phyloP scores from a whole-genome alignment of 2,797 vertebrate species.

The Peromyscus eremicus region DNA sequence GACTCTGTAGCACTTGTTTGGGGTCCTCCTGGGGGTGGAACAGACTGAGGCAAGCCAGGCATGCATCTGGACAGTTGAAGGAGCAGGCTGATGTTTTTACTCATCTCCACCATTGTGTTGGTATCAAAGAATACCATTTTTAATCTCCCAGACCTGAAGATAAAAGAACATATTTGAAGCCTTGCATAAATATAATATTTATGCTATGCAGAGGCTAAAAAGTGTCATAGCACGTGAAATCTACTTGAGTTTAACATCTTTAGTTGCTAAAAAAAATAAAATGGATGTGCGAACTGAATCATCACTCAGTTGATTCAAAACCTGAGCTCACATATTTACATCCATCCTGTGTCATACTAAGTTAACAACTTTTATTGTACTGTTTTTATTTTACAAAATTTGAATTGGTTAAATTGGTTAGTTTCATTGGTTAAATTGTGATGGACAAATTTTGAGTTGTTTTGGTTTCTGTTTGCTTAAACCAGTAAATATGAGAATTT shows the following conservation, averaged over 20 bases:
- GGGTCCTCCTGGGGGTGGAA: background rate
- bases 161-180: conserved; percentile 57
- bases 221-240: background rate
- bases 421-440: background rate
- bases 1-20: background rate
- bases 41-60: background rate
- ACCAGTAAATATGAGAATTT: background rate
- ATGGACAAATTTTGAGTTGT: conserved; percentile 13
- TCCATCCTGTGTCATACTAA: background rate
- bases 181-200: conserved; percentile 61
- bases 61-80: background rate
- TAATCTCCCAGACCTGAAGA: conserved; percentile 47
- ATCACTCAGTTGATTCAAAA: background rate
- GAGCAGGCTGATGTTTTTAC: background rate
- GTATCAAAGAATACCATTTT: conserved; percentile 21
- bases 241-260: conserved; percentile 21
- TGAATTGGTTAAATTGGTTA: conserved; percentile 39
- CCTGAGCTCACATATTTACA: background rate
- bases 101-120: conserved; percentile 20
- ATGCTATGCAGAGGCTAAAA: conserved; percentile 43
- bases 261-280: conserved; percentile 10
- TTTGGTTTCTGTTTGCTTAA: conserved; percentile 12
- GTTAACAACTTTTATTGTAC: conserved; percentile 37
- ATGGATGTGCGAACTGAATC: background rate
- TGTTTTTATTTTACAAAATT: conserved; percentile 10